phyloP scores from a whole-genome alignment of 2,797 vertebrate genomes.

The Lemur catta region DNA sequence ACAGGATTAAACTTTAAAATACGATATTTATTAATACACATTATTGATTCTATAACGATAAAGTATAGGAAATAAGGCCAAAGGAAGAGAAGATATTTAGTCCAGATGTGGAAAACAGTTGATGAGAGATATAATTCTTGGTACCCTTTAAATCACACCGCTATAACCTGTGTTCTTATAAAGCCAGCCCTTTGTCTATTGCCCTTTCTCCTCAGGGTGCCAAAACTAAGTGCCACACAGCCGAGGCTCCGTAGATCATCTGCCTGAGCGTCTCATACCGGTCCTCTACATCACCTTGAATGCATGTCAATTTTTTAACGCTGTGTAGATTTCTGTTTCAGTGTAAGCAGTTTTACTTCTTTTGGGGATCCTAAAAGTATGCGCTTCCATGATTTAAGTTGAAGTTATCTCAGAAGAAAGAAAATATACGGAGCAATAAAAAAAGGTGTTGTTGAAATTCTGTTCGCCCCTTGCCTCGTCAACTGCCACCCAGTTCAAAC shows the following conservation, averaged over 20 bases:
- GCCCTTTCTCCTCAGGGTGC: neutral
- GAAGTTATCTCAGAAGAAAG: neutral
- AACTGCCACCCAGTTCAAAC: constrained; percentile 16
- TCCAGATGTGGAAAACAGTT: neutral
- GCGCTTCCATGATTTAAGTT: neutral
- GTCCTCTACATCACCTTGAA: neutral
- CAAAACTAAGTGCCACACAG: neutral
- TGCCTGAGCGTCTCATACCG: neutral
- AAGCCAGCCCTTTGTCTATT: neutral
- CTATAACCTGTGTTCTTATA: neutral
- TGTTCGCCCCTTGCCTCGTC: neutral
- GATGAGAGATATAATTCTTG: neutral
- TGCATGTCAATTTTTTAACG: neutral
- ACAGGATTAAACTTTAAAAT: neutral
- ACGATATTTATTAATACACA: neutral
- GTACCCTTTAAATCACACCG: neutral
- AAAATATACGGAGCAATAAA: constrained; percentile 39
- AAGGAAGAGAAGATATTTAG: constrained; percentile 16
- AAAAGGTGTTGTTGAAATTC: constrained; percentile 63
- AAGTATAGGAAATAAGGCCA: neutral
- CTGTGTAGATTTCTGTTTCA: neutral
- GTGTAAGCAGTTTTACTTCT: constrained; percentile 3
- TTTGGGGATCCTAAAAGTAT: neutral
- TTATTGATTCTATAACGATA: neutral
- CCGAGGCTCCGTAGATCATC: neutral